Base-by-base conservation (phyloP, 1,140 invertebrate genomes). In the Orius laevigatus region DNA sequence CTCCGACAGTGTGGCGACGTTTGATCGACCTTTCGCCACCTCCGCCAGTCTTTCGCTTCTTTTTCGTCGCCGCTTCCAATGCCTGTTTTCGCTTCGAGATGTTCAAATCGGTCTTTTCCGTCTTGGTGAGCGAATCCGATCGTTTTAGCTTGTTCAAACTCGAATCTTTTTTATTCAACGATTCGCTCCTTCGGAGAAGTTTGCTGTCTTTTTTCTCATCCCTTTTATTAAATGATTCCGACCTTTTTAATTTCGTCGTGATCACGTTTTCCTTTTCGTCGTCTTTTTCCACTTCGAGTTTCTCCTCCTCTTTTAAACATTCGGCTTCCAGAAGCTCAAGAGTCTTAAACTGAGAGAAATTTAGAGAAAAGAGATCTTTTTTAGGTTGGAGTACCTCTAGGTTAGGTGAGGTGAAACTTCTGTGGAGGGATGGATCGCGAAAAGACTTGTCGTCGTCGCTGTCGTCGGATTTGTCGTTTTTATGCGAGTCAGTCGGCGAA, bases 1-100 rank as follows among this genome's bases (percentile, higher is more conserved):
- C 87, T 25, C 87, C 87, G 0, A 93, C 86, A 1, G 88, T 93
- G 64, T 92, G 88, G n/a, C 88, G 69, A 10, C 88, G 69, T 63
- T 88, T 87, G 53, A 88, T 84, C 33, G 79, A 81, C 36, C 80
- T 65, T 60, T 81, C 78, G 6, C 51, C 46, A 1, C 74, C 75
- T 73, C 78, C 79, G 32, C 77, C 78, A 59, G 79, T 81, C 63
- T 81, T 81, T 45, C 78, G 62, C 61, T 81, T 81, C 59, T 80
- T 79, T 55, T 35, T 56, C 34, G 51, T 55, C 41, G 16, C 48
- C 19, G 31, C 51, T 48, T 58, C 64, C 45, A 62, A 59, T 42
- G 73, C 64, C 60, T 83, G 79, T 6, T 79, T 70, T 38, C 79
- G 70, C 60, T 79, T 79, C 55, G 75, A 78, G 47, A 80, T 73